Base-by-base conservation (phyloP, 2,888 invertebrate species). In the Sympetrum striolatum region DNA sequence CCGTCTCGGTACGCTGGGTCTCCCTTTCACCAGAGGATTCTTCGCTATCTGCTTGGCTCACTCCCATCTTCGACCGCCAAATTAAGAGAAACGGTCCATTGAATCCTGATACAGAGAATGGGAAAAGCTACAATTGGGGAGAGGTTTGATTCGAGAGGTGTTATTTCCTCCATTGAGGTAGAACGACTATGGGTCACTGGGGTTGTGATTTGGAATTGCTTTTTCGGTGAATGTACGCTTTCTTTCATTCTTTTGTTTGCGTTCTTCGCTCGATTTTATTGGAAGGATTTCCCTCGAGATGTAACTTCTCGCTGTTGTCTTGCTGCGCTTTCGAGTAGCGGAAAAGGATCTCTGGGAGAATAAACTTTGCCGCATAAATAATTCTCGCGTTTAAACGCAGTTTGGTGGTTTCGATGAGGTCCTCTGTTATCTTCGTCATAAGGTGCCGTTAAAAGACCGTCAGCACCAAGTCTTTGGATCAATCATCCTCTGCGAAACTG, bases 41-140 rank as follows among this genome's bases (percentile, higher is more conserved):
- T 73, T 12, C 25, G 53, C 73, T 31, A 73, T 73, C 73, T 73
- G 22, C 31, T 22, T 10, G 14, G 58, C 53, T 37, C 39, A 35
- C 37, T 39, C 86, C 60, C 60, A 82, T 82, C 82, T 82, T 35
- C 58, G 82, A 82, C 35, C 86, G 86, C 86, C 86, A 86, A 86
- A 86, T 86, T 86, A 86, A 86, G 86, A 86, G 86, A 37, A 86
- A 86, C 64, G 86, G 60, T 60, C 86, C 86, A 86, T 86, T 86
- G 86, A 37, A 60, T 86, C 60, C 64, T 37, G 80, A 80, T 37
- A n/a, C n/a, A 37, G 80, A 80, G 39, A 80, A 39, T 39, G 37
- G 80, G 12, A 37, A 10, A 44, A 37, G 80, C 39, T 80, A 80
- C n/a, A 18, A 44, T 39, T 8, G 37, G 35, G 31, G 35, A 80